Base-by-base conservation (phyloP, 2,113 vertebrate genomes). In the Catharus bicknelli region DNA sequence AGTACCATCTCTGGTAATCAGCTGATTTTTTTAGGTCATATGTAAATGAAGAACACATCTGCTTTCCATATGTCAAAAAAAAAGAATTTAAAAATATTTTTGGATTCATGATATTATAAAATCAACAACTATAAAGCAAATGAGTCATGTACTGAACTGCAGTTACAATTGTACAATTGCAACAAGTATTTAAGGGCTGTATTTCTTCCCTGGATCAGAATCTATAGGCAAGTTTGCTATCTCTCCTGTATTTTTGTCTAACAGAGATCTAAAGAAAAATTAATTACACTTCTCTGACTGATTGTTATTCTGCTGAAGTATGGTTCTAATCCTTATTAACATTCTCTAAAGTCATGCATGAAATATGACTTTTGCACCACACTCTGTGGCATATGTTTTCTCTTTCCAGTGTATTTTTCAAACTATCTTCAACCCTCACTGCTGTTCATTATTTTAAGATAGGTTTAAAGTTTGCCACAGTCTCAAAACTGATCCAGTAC, bases 251-350 rank as follows among this genome's bases (percentile, higher is more conserved):
- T 95, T 97, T 95, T 97, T 90, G 94, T 96, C 85, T 93, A 95
- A 87, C 96, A 88, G 96, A 98, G 97, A 97, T 98, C 98, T 98
- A 96, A 98, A 93, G 97, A 94, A 90, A 97, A 98, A 98, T 97
- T 97, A 97, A 97, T 98, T 98, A 95, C 95, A 81, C 95, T 91
- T 87, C 96, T 96, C 96, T 98, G 97, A 97, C 97, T 97, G 98
- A 98, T 98, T 97, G 97, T 96, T 96, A 94, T 93, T 96, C 97
- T 97, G 97, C 97, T 97, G 96, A 97, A 98, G 96, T 98, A 98
- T 98, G 98, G 97, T 98, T 98, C 98, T 98, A 98, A 99, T 99
- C 98, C 98, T 98, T 98, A 98, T 98, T 98, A 98, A 98, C 98
- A 98, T 99, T 98, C 97, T 98, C 98, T 95, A 97, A 97, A 98